Evolutionary conservation across 2,888 invertebrate genomes (phyloP), one percentile per base, ranked within the genome.

Genomic region (Xestia sexstrigata): DNA sequence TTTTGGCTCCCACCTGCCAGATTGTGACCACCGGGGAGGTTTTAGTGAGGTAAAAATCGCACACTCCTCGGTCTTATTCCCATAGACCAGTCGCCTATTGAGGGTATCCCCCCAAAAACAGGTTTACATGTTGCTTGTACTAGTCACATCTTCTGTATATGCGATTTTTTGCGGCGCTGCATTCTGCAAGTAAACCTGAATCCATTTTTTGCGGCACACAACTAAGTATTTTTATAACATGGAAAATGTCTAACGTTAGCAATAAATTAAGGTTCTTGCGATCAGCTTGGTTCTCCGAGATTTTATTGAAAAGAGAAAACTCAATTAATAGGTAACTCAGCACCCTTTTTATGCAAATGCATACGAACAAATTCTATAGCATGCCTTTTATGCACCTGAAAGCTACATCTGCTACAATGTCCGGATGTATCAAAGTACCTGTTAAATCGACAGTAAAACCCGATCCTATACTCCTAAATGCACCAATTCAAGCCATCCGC

Each of bases 381-480:
- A 1, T 0, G 30, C 9, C 60, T 62, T 62, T 62, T 5, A 9
- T 20, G 45, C 30, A 70, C 5, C 20, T 30, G 30, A 11, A 5
- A 39, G 20, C n/a, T 45, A 30, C 35, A 15, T 11, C n/a, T 0
- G 9, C 13, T 3, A 81, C 55, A 69, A 76, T 76, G 47, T 2
- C 49, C 76, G 65, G 65, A 82, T 78, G 39, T 60, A 26, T n/a
- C 1, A 26, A 52, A 52, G 17, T 11, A 67, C n/a, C 17, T 30
- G 62, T 47, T 65, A 60, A 58, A 68, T 7, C n/a, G 47, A 70
- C 77, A 78, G 55, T 68, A 65, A 69, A 71, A 60, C 23, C 9
- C 15, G 70, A 39, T 66, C 26, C 39, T 7, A 49, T 13, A 42
- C 15, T 65, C 17, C 11, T 20, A 42, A 70, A 66, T 62, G 69